Percentiles rank a stretch among this genome's conserved stretches.
Evolutionary conservation across 2,113 vertebrate genomes (phyloP).

Genomic region (Brachyhypopomus gauderio): DNA sequence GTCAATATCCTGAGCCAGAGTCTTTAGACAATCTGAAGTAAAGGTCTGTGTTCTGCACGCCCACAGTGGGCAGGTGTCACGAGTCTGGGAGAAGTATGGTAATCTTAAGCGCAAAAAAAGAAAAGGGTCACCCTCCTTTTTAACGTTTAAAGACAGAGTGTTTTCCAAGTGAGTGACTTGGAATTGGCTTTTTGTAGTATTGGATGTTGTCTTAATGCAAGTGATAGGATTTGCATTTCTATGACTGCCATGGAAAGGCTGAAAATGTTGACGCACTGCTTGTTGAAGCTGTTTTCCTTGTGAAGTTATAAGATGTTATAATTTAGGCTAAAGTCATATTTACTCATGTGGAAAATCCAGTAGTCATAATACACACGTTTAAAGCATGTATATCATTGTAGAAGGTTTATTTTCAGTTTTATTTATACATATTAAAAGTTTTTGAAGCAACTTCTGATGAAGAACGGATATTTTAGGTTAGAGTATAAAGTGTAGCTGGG

Average conservation of each 20-base stretch:
- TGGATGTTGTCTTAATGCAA: constrained; percentile 54
- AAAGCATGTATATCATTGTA: background rate
- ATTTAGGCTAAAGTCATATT: constrained; percentile 6
- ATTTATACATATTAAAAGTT: background rate
- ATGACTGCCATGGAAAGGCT: constrained; percentile 32
- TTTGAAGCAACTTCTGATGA: background rate
- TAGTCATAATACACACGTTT: background rate
- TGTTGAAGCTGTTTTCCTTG: constrained; percentile 10
- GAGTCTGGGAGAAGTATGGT: constrained; percentile 50
- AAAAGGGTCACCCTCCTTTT: constrained; percentile 52
- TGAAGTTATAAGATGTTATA: constrained; percentile 20
- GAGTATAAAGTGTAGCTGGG: too few species aligned
- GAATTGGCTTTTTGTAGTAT: constrained; percentile 53
- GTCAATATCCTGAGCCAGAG: constrained; percentile 50
- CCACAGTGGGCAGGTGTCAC: constrained; percentile 58
- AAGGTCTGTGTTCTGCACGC: constrained; percentile 54
- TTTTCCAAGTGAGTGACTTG: constrained; percentile 60
- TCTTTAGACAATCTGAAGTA: constrained; percentile 60
- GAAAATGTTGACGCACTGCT: constrained; percentile 39
- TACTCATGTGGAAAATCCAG: background rate
- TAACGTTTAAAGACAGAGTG: constrained; percentile 46
- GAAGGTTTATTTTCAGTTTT: background rate
- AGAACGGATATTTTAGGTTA: background rate
- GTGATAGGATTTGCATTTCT: constrained; percentile 51
- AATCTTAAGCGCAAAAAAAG: constrained; percentile 49